phyloP scores from a whole-genome alignment of 2,888 invertebrate species.

The Muscina levida region DNA sequence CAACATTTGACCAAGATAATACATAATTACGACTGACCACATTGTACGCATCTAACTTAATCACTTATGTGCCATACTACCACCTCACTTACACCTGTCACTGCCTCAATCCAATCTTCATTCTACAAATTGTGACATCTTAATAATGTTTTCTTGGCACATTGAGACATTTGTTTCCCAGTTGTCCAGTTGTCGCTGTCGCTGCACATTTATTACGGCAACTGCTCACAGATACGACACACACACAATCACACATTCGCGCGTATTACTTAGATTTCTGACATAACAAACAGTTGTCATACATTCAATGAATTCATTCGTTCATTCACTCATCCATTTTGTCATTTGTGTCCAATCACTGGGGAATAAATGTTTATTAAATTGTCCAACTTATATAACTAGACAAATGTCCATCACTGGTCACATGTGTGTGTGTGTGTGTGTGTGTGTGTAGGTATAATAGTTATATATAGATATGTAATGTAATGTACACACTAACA shows the following conservation, averaged over 20 bases:
- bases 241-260: constrained; percentile 2
- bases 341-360: constrained; percentile 15
- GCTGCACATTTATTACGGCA: too few species aligned
- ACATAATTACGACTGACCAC: too few species aligned
- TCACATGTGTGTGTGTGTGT: background rate
- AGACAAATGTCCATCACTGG: background rate
- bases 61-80: too few species aligned
- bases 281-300: constrained; percentile 14
- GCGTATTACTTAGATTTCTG: constrained; percentile 12
- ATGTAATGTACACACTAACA: background rate
- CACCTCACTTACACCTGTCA: constrained; percentile 30
- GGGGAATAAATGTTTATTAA: constrained; percentile 20
- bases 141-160: background rate
- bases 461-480: background rate
- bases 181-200: background rate
- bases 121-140: constrained; percentile 24
- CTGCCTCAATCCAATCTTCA: background rate
- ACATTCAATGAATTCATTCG: background rate
- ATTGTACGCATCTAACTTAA: too few species aligned
- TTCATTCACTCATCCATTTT: background rate
- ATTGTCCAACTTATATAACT: constrained; percentile 10
- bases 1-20: too few species aligned
- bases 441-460: too few species aligned
- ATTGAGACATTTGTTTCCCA: constrained; percentile 18
- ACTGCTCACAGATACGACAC: background rate